phyloP scores from a whole-genome alignment of 2,113 vertebrate genomes.

The Osmerus eperlanus region DNA sequence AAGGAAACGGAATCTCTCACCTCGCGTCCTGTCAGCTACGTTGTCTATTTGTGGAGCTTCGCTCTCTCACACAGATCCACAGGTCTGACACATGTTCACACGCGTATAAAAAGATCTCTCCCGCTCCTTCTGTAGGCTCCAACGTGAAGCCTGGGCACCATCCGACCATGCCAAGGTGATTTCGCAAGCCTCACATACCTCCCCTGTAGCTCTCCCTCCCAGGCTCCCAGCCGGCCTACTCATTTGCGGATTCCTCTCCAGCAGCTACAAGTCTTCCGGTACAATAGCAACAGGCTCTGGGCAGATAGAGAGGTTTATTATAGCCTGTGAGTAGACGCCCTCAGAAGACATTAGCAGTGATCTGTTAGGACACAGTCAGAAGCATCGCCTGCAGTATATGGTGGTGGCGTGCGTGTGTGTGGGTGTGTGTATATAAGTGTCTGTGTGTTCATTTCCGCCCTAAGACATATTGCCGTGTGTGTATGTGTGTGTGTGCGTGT shows the following conservation, averaged over 20 bases:
- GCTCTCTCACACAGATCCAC: neutral
- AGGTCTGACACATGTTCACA: neutral
- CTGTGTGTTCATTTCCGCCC: no score
- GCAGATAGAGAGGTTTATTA: neutral
- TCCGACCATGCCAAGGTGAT: conserved; percentile 5
- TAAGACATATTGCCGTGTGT: neutral
- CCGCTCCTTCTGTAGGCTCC: neutral
- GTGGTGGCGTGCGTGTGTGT: neutral
- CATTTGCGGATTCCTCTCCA: no score
- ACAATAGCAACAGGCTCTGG: neutral
- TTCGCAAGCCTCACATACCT: neutral
- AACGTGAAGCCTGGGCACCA: neutral
- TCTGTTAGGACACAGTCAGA: neutral
- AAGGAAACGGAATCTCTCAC: neutral
- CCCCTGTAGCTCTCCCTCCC: neutral
- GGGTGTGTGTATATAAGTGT: no score
- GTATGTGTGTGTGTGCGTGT: neutral
- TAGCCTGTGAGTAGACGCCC: neutral
- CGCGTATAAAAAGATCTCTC: neutral
- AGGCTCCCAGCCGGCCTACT: no score
- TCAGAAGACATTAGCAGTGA: conserved; percentile 5
- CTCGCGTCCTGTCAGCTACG: neutral
- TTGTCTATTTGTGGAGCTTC: neutral
- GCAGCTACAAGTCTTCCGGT: no score
- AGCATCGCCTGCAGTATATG: neutral